Evolutionary conservation across 2,797 vertebrate species (phyloP).

Genomic region (Cacajao melanocephalus): DNA sequence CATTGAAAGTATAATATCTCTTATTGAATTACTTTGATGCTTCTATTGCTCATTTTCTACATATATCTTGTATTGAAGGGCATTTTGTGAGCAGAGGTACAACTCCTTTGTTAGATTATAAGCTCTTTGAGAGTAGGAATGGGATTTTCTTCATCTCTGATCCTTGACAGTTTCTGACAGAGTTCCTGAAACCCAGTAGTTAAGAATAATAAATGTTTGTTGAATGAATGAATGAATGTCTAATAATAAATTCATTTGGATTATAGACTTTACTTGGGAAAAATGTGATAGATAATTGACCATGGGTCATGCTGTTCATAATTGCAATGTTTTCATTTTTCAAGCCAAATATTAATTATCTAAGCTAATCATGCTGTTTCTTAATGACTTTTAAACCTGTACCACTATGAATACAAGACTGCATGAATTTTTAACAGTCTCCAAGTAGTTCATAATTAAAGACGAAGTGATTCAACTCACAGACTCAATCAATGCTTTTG

Average conservation of each 20-base stretch:
- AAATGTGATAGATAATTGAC: constrained; percentile 49
- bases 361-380: constrained; percentile 48
- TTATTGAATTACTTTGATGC: background rate
- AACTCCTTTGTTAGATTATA: constrained; percentile 4
- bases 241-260: constrained; percentile 42
- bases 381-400: constrained; percentile 67
- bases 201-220: constrained; percentile 16
- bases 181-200: constrained; percentile 12
- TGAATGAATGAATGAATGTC: constrained; percentile 8
- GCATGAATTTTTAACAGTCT: constrained; percentile 70
- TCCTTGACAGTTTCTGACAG: background rate
- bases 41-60: background rate
- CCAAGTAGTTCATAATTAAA: constrained; percentile 68
- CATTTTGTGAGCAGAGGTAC: background rate
- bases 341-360: constrained; percentile 72
- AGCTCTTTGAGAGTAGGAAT: background rate
- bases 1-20: background rate
- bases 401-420: constrained; percentile 21
- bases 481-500: constrained; percentile 41
- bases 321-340: constrained; percentile 71
- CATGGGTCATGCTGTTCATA: constrained; percentile 58
- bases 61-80: background rate
- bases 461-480: constrained; percentile 62
- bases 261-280: background rate
- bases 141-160: background rate